These are phyloP conservation scores for Lithobates sylvaticus DNA, from an alignment of 2,797 vertebrate genomes.

Conservation along the genomic window DNA sequence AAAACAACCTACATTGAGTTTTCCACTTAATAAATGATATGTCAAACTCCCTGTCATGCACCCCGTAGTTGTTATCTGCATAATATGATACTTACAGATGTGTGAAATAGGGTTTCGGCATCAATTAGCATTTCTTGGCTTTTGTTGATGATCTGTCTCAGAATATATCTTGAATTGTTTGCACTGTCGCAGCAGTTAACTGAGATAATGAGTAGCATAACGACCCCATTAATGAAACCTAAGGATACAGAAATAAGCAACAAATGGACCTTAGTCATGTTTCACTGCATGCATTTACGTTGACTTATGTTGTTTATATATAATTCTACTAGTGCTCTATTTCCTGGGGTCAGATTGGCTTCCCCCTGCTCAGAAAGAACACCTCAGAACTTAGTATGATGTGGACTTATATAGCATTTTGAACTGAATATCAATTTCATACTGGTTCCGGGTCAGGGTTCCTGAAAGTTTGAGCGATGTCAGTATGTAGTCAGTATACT, in stretches of 20 bases:
- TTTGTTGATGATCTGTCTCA: not conserved
- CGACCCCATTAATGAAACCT: conserved; percentile 66
- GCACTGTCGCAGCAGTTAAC: not conserved
- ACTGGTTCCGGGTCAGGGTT: no score
- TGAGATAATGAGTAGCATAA: conserved; percentile 56
- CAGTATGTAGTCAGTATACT: no score
- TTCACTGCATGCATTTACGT: no score
- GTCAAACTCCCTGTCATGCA: not conserved
- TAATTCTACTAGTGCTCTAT: no score
- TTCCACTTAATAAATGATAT: not conserved
- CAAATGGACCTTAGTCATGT: not conserved
- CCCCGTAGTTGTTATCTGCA: not conserved
- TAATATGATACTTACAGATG: conserved; percentile 68
- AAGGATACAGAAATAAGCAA: conserved; percentile 17
- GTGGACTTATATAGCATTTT: no score
- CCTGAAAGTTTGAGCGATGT: no score
- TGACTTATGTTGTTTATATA: no score
- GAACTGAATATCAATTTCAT: no score
- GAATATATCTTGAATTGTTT: not conserved
- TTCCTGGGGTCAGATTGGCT: no score
- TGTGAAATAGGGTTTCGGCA: conserved; percentile 58
- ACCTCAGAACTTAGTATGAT: no score
- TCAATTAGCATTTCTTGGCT: conserved; percentile 58
- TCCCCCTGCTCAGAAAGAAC: no score
- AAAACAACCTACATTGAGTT: not conserved